These are phyloP conservation scores for Diogma glabrata DNA, from an alignment of 2,888 invertebrate genomes.

Conservation along the genomic window DNA sequence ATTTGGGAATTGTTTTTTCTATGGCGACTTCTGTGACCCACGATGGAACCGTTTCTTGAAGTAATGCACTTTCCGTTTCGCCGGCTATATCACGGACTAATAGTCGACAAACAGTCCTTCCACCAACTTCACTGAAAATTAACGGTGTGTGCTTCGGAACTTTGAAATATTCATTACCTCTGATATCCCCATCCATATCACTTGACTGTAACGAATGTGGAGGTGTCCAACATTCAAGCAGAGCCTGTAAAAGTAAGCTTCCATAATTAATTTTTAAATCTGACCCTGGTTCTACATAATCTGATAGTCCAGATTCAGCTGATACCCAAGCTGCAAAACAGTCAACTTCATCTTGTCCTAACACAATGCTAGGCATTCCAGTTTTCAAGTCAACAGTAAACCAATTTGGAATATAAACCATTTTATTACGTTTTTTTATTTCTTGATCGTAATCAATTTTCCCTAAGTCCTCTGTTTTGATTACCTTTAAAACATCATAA, in stretches of 20 bases:
- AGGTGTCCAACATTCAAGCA: constrained; percentile 90
- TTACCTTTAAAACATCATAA: constrained; percentile 86
- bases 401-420: constrained; percentile 97
- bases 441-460: constrained; percentile 86
- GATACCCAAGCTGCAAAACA: constrained; percentile 99
- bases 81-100: constrained; percentile 87
- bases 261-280: constrained; percentile 68
- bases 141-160: constrained; percentile 94
- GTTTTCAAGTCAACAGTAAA: constrained; percentile 98
- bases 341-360: constrained; percentile 94
- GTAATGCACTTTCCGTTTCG: constrained; percentile 82
- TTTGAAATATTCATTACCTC: constrained; percentile 69
- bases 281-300: constrained; percentile 39
- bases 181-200: constrained; percentile 58
- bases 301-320: constrained; percentile 84
- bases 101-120: constrained; percentile 81
- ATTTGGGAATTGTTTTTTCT: constrained; percentile 87
- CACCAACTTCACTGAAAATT: constrained; percentile 86
- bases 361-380: constrained; percentile 94
- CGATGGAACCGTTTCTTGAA: constrained; percentile 87
- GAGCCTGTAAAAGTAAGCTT: constrained; percentile 80
- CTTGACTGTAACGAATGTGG: constrained; percentile 50
- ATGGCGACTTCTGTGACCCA: constrained; percentile 95
- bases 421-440: constrained; percentile 80
- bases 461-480: constrained; percentile 83